Evolutionary conservation across 1,140 invertebrate species (phyloP), one percentile per base, ranked within the genome.

Genomic region (Lepidurus arcticus): DNA sequence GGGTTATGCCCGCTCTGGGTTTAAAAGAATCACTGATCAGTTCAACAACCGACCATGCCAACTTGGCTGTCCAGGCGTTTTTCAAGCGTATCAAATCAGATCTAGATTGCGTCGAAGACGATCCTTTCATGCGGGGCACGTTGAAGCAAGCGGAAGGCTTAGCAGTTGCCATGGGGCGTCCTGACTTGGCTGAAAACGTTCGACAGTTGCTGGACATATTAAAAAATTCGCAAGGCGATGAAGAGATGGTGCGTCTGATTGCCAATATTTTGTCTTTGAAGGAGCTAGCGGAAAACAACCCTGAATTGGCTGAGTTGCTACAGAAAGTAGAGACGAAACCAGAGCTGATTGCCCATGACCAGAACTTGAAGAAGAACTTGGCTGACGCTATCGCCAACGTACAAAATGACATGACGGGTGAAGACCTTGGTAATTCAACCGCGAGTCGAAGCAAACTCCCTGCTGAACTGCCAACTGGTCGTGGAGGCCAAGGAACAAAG

Each of bases 71-170:
- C 34, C 73, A 43, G 16, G 73, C 74, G 11, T 75, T 78, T 47
- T 78, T 78, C 73, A 75, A 78, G 43, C 73, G 73, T 11, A 78
- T 78, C 73, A 78, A 78, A 75, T 43, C 73, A 0, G 78, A 78
- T 74, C 45, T 78, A 21, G 78, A 78, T 10, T 78, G 42, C n/a
- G 78, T 78, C 26, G 76, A 82, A 77, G 81, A 79, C 1, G 82
- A 84, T 79, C 84, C 86, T 42, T 86, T 86, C 45, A 80, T 88
- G 4, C 87, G 87, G 80, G 85, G 87, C n/a, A 83, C 89, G 80
- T 85, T 92, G 44, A 84, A 88, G 2, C 91, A 93, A 84, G 91
- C 92, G 0, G 85, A 91, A 1, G 90, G 90, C 26, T 85, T 93
- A 5, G 92, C 92, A 0, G 89, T 87, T 84, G 89, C 91, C 21